Conservation (phyloP, 2,113 vertebrate species). For the Candoia aspera region DNA sequence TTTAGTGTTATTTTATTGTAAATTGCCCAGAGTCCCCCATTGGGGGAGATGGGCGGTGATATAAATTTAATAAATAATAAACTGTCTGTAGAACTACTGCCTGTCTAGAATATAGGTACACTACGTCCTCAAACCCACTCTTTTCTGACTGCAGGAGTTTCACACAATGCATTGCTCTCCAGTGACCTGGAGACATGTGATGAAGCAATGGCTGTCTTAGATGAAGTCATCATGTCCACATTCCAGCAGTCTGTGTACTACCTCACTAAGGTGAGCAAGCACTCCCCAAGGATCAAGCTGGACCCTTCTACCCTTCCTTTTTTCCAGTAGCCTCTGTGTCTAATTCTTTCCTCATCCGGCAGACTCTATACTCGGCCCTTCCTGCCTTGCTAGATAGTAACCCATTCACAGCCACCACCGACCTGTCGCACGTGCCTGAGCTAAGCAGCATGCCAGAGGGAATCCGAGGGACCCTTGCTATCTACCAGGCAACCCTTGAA, state of each 20-base stretch:
- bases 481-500: constrained; percentile 85
- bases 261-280: constrained; percentile 84
- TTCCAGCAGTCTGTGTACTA: constrained; percentile 95
- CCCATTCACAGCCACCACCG: constrained; percentile 78
- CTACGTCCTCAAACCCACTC: neutral
- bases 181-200: constrained; percentile 90
- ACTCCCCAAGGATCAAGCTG: neutral
- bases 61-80: too few relatives aligned
- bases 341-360: constrained; percentile 42
- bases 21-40: too few relatives aligned
- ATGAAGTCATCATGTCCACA: constrained; percentile 94
- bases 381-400: constrained; percentile 89
- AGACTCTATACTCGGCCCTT: constrained; percentile 91
- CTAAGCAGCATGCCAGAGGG: constrained; percentile 81
- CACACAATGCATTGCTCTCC: constrained; percentile 78
- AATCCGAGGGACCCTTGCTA: constrained; percentile 82
- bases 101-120: neutral
- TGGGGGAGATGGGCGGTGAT: too few relatives aligned
- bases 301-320: neutral
- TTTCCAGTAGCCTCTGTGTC: neutral
- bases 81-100: neutral
- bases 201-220: constrained; percentile 88
- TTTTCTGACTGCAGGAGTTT: constrained; percentile 38
- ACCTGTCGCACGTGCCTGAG: constrained; percentile 65
- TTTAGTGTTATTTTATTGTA: too few relatives aligned